Conservation (phyloP, 2,113 vertebrate genomes). For the Mustela lutreola region DNA sequence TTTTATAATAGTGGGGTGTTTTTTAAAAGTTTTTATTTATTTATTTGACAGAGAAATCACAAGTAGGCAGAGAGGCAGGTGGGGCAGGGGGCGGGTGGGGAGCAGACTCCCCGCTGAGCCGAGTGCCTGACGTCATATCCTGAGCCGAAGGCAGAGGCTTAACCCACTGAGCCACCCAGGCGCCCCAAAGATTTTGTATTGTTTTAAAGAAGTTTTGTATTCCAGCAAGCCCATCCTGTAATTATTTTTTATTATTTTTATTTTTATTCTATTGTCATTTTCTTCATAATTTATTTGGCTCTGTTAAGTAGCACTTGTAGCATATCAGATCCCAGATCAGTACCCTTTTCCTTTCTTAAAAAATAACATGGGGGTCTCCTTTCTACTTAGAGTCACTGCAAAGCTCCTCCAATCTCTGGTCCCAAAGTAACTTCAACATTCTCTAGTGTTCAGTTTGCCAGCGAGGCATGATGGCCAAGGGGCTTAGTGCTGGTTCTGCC, state of each 20-base stretch:
- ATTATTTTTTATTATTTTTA: neutral
- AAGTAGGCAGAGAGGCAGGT: too few species aligned
- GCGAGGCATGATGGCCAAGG: neutral
- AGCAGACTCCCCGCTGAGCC: too few species aligned
- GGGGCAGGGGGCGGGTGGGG: fast-evolving
- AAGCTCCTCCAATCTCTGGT: neutral
- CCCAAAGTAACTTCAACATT: neutral
- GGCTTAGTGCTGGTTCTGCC: neutral
- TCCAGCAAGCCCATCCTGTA: neutral
- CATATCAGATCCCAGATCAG: neutral
- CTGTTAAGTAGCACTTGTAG: neutral
- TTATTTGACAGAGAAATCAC: too few species aligned
- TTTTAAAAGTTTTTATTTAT: too few species aligned
- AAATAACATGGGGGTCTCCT: neutral
- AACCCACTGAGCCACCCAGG: too few species aligned
- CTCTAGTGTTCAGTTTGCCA: neutral
- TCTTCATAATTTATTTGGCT: neutral
- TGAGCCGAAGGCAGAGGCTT: too few species aligned
- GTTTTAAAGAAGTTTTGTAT: neutral
- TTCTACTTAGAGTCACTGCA: neutral
- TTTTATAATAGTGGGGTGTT: neutral
- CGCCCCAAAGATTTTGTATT: neutral
- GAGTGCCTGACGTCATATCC: too few species aligned
- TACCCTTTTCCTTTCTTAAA: neutral
- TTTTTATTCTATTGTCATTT: neutral